phyloP scores from a whole-genome alignment of 2,113 vertebrate genomes.

The Ondatra zibethicus region DNA sequence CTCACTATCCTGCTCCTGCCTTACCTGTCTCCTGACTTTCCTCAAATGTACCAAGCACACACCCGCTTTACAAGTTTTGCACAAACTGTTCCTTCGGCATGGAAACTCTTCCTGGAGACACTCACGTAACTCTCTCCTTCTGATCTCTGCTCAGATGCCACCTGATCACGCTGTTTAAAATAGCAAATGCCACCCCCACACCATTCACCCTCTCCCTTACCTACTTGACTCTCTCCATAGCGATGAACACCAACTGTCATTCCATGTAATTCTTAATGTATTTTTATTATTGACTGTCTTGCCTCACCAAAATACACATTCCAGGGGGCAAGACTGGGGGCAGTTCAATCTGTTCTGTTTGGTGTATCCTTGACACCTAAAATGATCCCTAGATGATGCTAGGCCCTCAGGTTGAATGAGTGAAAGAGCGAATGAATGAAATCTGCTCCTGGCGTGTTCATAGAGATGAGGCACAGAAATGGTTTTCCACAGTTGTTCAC shows the following conservation, averaged over 20 bases:
- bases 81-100: slow-evolving; percentile 59
- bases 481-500: slow-evolving; percentile 4
- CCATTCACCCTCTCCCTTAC: neutral
- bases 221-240: slow-evolving; percentile 57
- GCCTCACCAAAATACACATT: slow-evolving; percentile 5
- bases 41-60: slow-evolving; percentile 3
- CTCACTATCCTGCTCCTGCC: neutral
- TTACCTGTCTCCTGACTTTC: neutral
- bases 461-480: neutral
- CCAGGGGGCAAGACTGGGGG: neutral
- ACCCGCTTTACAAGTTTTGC: slow-evolving; percentile 54
- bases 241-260: slow-evolving; percentile 57
- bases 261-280: neutral
- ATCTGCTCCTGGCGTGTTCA: neutral
- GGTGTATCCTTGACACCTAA: neutral
- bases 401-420: neutral
- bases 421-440: slow-evolving; percentile 16
- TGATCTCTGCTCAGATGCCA: slow-evolving; percentile 58
- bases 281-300: slow-evolving; percentile 53
- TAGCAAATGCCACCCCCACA: slow-evolving; percentile 59
- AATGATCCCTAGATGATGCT: slow-evolving; percentile 25
- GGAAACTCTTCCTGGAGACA: slow-evolving; percentile 60
- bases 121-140: slow-evolving; percentile 57
- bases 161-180: slow-evolving; percentile 71
- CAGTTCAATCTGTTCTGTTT: slow-evolving; percentile 21